These are phyloP conservation scores for Acanthosepion esculentum DNA, from an alignment of 2,888 invertebrate genomes.

Conservation along the genomic window DNA sequence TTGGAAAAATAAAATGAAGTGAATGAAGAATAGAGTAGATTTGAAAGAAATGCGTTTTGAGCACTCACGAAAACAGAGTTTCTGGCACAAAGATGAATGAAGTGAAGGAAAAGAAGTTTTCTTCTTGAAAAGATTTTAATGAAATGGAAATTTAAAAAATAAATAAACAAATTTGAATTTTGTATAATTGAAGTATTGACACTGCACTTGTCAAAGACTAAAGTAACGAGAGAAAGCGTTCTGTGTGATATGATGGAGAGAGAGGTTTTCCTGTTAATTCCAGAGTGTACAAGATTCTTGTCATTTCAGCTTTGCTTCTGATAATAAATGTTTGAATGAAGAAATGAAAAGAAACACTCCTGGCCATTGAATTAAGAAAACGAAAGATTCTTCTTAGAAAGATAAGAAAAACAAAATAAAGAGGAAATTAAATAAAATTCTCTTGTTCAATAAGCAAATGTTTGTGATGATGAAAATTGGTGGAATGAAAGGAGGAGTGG, in stretches of 20 bases:
- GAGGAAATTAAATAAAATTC: background rate
- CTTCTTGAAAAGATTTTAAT: background rate
- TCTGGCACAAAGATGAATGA: background rate
- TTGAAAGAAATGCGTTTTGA: conserved; percentile 12
- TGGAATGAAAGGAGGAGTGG: background rate
- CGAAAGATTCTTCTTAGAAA: background rate
- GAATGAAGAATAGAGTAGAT: background rate
- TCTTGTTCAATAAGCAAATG: background rate
- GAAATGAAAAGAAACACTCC: background rate
- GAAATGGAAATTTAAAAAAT: background rate
- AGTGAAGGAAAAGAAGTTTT: background rate
- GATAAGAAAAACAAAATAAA: background rate
- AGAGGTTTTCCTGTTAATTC: background rate
- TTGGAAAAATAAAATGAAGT: background rate
- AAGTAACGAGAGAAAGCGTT: background rate
- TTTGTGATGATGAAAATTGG: background rate
- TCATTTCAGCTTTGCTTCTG: background rate
- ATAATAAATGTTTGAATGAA: conserved; percentile 8
- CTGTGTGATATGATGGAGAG: background rate
- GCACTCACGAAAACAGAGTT: background rate
- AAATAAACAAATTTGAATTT: background rate
- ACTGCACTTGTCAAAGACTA: conserved; percentile 36
- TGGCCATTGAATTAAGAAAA: background rate
- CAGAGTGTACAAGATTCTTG: background rate
- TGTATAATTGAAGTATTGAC: conserved; percentile 24